These are phyloP conservation scores for Betta splendens DNA, from an alignment of 2,797 vertebrate genomes.

Conservation along the genomic window DNA sequence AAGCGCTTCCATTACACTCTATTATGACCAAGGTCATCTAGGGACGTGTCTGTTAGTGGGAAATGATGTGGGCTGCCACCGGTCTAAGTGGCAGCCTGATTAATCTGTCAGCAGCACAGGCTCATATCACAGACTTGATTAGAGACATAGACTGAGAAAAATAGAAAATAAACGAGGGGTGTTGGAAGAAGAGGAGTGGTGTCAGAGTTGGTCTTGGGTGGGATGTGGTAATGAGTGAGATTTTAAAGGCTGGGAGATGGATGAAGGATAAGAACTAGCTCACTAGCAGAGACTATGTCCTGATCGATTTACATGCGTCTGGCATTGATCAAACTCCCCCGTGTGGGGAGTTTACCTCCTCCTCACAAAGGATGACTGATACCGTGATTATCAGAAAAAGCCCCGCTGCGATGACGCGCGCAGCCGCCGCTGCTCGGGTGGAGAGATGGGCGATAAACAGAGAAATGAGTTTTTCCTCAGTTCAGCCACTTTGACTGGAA, in stretches of 20 bases:
- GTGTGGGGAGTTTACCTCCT: conserved; percentile 66
- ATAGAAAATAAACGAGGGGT: conserved; percentile 41
- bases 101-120: conserved; percentile 60
- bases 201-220: conserved; percentile 43
- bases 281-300: conserved; percentile 66
- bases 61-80: conserved; percentile 60
- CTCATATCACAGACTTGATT: conserved; percentile 56
- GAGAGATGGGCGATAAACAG: conserved; percentile 35
- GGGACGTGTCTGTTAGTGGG: conserved; percentile 60
- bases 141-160: conserved; percentile 49
- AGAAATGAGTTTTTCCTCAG: conserved; percentile 40
- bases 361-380: conserved; percentile 70
- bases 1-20: conserved; percentile 61
- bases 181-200: conserved; percentile 35
- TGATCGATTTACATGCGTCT: conserved; percentile 78
- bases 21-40: conserved; percentile 75
- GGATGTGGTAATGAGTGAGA: conserved; percentile 47
- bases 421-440: conserved; percentile 34
- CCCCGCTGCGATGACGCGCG: conserved; percentile 43
- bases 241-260: conserved; percentile 48
- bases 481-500: conserved; percentile 44
- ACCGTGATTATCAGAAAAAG: conserved; percentile 74
- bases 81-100: conserved; percentile 70
- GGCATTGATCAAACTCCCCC: conserved; percentile 74
- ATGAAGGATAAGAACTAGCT: conserved; percentile 56